Evolutionary conservation across 2,797 vertebrate genomes (phyloP).

Genomic region (Petrocephalus sullivani): DNA sequence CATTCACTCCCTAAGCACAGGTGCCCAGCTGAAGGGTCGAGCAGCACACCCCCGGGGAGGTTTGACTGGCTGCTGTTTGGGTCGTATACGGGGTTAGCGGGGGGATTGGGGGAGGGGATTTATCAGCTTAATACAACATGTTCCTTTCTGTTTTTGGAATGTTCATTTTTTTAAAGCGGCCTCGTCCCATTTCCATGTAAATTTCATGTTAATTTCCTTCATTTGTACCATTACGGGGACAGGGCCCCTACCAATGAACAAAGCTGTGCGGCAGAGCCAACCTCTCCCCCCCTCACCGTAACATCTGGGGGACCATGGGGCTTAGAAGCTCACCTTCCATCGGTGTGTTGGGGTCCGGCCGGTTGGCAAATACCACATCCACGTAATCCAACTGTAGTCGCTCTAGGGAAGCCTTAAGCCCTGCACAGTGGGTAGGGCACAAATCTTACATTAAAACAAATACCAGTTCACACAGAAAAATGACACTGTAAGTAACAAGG

Average conservation of each 20-base stretch:
- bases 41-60: background rate
- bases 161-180: background rate
- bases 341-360: conserved; percentile 85
- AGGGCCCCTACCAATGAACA: background rate
- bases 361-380: conserved; percentile 90
- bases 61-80: background rate
- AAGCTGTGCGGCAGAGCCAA: background rate
- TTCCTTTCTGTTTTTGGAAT: background rate
- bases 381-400: conserved; percentile 87
- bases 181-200: background rate
- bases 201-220: background rate
- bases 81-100: background rate
- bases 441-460: background rate
- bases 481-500: background rate
- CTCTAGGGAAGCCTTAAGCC: conserved; percentile 79
- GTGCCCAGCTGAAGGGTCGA: background rate
- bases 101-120: background rate
- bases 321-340: conserved; percentile 80
- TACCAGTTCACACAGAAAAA: background rate
- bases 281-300: background rate
- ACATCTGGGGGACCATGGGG: background rate
- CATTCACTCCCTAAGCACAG: background rate
- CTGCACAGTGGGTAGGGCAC: conserved; percentile 46
- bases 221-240: background rate
- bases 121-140: background rate